A percentile compares a stretch with the other conserved stretches of the same genome.
phyloP scores from a whole-genome alignment of 2,888 invertebrate species.

The Bedellia somnulentella region DNA sequence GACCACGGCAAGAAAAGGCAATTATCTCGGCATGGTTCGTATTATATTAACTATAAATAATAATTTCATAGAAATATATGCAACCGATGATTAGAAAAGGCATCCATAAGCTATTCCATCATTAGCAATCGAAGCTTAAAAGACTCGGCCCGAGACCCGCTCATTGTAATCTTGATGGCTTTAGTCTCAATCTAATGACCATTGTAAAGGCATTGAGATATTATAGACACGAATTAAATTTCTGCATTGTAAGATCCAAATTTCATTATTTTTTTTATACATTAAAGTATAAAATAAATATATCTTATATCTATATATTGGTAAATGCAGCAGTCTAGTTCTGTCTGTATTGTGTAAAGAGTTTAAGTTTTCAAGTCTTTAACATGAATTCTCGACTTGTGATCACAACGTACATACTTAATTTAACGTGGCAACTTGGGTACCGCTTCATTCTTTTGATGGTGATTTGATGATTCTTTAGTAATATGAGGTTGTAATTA shows the following conservation, averaged over 20 bases:
- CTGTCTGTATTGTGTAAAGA: too few relatives aligned
- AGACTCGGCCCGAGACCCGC: constrained; percentile 44
- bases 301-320: background rate
- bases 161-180: constrained; percentile 48
- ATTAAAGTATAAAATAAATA: too few relatives aligned
- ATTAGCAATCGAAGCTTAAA: constrained; percentile 21
- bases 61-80: background rate
- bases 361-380: too few relatives aligned
- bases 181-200: constrained; percentile 32
- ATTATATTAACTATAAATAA: background rate
- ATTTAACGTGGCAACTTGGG: constrained; percentile 33
- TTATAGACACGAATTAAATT: background rate
- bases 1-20: constrained; percentile 78
- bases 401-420: background rate
- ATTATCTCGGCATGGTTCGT: constrained; percentile 79
- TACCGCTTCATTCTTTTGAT: constrained; percentile 23
- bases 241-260: background rate
- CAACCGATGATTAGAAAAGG: constrained; percentile 47
- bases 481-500: constrained; percentile 41
- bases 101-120: constrained; percentile 23
- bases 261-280: background rate
- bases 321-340: background rate
- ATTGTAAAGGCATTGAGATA: constrained; percentile 48
- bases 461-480: constrained; percentile 37
- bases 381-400: background rate